Evolutionary conservation across 37 sponge, comb jelly and placozoan species (phyloP).

Genomic region (Ianthella basta): DNA sequence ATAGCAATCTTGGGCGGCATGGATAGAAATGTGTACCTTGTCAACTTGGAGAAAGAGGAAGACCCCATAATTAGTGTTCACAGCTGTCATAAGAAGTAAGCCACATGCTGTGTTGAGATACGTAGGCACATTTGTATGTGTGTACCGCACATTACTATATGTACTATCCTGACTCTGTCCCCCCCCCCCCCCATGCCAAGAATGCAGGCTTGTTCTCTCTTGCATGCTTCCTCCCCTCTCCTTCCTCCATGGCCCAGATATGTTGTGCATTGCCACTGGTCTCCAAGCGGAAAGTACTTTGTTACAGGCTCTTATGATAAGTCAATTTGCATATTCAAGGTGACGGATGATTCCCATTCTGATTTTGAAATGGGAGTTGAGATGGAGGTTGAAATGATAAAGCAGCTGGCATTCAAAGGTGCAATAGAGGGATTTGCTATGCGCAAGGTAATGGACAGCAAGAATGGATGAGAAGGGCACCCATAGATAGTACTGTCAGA

Average conservation of each 20-base stretch:
- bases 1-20: constrained; percentile 15
- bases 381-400: constrained; percentile 39
- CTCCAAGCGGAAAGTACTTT: constrained; percentile 68
- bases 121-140: neutral
- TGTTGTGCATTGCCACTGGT: constrained; percentile 69
- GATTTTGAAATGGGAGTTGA: neutral
- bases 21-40: constrained; percentile 29
- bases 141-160: no score
- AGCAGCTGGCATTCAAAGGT: constrained; percentile 62
- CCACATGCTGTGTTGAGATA: neutral
- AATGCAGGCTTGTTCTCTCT: no score
- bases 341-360: constrained; percentile 13
- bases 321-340: constrained; percentile 65
- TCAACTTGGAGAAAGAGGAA: neutral
- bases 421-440: constrained; percentile 71
- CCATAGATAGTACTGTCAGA: no score
- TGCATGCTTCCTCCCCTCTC: no score
- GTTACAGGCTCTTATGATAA: constrained; percentile 80
- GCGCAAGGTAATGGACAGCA: constrained; percentile 36
- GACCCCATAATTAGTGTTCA: neutral
- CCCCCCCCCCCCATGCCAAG: no score
- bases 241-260: constrained; percentile 51
- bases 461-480: no score
- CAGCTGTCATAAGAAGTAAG: constrained; percentile 33
- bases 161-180: no score